Conservation (phyloP, 2,113 vertebrate species). For the Petaurus breviceps region DNA sequence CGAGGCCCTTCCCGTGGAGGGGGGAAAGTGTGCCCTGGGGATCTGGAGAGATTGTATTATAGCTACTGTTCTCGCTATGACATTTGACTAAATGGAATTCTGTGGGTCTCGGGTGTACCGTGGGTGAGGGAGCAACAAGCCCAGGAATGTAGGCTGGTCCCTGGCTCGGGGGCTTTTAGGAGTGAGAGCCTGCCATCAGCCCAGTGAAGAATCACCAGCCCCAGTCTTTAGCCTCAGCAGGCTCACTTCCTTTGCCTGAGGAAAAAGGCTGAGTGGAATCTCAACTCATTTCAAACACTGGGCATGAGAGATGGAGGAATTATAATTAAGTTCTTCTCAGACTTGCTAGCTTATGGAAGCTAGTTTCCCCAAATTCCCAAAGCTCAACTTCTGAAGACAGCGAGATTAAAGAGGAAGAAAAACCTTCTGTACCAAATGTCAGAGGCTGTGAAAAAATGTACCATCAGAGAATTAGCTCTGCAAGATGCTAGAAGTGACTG, state of each 20-base stretch:
- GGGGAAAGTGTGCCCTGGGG: not conserved
- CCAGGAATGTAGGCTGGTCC: not conserved
- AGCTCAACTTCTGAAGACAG: not conserved
- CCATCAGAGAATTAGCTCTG: not conserved
- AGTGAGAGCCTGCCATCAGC: not conserved
- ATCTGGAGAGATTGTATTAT: not conserved
- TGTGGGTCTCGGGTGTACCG: not conserved
- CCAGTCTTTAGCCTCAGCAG: not conserved
- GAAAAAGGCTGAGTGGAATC: not conserved
- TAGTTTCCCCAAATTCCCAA: not conserved
- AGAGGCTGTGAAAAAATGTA: not conserved
- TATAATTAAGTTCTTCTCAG: not conserved
- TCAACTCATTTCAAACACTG: not conserved
- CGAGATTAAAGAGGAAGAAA: not conserved
- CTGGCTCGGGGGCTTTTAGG: not conserved
- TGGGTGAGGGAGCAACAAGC: not conserved
- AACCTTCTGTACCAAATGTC: not conserved
- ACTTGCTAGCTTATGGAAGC: not conserved
- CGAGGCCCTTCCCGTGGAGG: too few species aligned
- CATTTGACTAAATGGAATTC: not conserved
- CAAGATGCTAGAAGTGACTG: not conserved
- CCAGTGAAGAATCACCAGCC: too few species aligned
- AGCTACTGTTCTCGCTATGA: not conserved
- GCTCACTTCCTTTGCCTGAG: not conserved
- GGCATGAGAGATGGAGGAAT: not conserved